Percentiles rank a stretch among this genome's conserved stretches.
Conservation (phyloP, 1,140 invertebrate species). For the Pseudomyrmex dendroicus region DNA sequence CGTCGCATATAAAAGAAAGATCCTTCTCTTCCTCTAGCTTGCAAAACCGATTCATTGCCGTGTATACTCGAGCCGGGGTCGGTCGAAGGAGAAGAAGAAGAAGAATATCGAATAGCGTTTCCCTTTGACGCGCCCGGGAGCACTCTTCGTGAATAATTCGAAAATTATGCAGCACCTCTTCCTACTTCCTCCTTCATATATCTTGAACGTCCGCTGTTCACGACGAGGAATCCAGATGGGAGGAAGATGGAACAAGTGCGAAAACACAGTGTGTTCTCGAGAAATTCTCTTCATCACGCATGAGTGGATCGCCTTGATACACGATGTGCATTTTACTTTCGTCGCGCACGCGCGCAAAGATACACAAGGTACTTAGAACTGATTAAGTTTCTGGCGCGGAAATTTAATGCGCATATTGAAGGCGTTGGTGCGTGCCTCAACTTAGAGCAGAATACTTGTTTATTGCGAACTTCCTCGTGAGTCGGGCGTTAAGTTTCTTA, state of each 20-base stretch:
- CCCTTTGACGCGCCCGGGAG: constrained; percentile 7
- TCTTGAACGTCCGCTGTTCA: background rate
- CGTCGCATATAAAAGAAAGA: no score
- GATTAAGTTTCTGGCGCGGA: constrained; percentile 31
- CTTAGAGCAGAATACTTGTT: constrained; percentile 17
- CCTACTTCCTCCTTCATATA: constrained; percentile 20
- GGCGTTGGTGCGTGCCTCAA: constrained; percentile 26
- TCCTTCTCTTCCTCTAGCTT: no score
- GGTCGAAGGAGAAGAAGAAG: background rate
- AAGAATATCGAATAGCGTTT: constrained; percentile 34
- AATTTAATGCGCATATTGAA: constrained; percentile 49
- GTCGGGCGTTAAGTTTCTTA: constrained; percentile 40
- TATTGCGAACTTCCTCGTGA: constrained; percentile 28
- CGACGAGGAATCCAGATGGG: background rate
- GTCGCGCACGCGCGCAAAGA: background rate
- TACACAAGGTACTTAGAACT: constrained; percentile 40
- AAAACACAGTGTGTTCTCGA: constrained; percentile 20
- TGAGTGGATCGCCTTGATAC: constrained; percentile 6
- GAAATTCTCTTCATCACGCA: constrained; percentile 10
- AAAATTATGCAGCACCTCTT: constrained; percentile 44
- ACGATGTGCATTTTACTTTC: constrained; percentile 17
- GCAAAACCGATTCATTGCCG: no score
- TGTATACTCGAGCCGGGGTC: no score
- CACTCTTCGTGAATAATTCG: constrained; percentile 42
- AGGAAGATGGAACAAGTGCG: background rate